Base-by-base conservation (phyloP, 2,113 vertebrate genomes). In the Thinocorus orbignyianus region DNA sequence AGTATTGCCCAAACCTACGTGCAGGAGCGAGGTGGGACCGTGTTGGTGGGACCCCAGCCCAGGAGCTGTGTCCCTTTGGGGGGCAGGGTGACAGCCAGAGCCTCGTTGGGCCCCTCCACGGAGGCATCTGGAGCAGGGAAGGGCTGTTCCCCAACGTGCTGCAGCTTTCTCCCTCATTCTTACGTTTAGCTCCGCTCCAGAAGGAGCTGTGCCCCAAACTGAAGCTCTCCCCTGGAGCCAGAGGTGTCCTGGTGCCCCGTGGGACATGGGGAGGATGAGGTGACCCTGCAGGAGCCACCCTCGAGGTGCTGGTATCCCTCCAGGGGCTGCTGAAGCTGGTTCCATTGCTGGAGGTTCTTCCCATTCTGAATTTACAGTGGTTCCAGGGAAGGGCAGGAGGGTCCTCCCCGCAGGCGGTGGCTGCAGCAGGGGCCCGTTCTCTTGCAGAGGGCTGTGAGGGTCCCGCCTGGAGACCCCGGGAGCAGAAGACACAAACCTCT, bases 1-100 rank as follows among this genome's bases (percentile, higher is more conserved):
- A 31, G 39, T 1, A 2, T 39, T 17, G 8, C 71, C 44, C 69
- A 4, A 12, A 49, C 17, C 49, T 8, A 1, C 4, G 6, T 1
- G 1, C 31, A 41, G 41, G 42, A 35, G 35, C 1, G 8, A 5
- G 54, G 22, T 25, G 57, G 44, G 26, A 15, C 52, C 19, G 0
- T 3, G 54, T n/a, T 10, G 72, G 17, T 4, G 11, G 5, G 7
- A 18, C 13, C 60, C 60, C 64, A 10, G 30, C 62, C 55, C 69
- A 10, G 6, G 55, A 41, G 41, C 19, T 51, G 60, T 23, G 10
- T 7, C 78, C 69, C 69, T 10, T 12, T 11, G 31, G 25, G n/a
- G 3, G 35, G 51, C 42, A 6, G 23, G 37, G 0, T 1, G 15
- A 19, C 54, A 10, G 51, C 57, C 64, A 3, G 48, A 76, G 37